phyloP scores from a whole-genome alignment of 2,797 vertebrate species.

The Pterois miles region DNA sequence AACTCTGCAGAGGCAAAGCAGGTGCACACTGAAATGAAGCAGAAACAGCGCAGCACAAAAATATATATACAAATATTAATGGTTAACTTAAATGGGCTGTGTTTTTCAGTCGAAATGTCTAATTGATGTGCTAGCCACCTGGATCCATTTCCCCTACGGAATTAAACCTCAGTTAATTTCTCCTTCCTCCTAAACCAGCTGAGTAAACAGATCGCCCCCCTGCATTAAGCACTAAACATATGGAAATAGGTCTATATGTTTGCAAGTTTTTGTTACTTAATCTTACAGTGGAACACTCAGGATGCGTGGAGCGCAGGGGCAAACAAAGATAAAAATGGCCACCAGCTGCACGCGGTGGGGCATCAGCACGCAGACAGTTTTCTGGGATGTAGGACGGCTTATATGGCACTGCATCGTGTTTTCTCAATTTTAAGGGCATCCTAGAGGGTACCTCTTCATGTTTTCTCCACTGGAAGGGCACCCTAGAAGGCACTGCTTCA shows the following conservation, averaged over 20 bases:
- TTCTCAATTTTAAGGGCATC: too few relatives aligned
- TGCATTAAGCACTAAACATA: constrained; percentile 1
- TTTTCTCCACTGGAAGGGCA: too few relatives aligned
- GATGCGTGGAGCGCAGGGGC: too few relatives aligned
- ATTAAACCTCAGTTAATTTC: constrained; percentile 36
- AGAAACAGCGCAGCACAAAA: constrained; percentile 34
- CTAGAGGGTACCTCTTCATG: too few relatives aligned
- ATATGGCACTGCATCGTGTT: too few relatives aligned
- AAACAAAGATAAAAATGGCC: too few relatives aligned
- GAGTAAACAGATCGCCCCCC: constrained; percentile 13
- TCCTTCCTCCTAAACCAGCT: constrained; percentile 34
- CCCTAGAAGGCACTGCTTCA: too few relatives aligned
- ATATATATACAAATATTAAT: constrained; percentile 51
- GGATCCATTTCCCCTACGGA: constrained; percentile 42
- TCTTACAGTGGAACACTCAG: background rate
- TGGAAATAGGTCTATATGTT: background rate
- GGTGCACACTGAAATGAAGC: constrained; percentile 41
- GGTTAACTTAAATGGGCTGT: constrained; percentile 34
- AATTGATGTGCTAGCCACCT: constrained; percentile 53
- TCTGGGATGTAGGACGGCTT: too few relatives aligned
- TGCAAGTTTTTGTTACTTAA: background rate
- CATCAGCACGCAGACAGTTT: too few relatives aligned
- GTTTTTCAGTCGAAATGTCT: constrained; percentile 38
- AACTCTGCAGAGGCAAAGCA: constrained; percentile 34
- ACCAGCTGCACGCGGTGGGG: too few relatives aligned